Percentiles rank a stretch among this genome's conserved stretches.
Evolutionary conservation across 2,113 vertebrate genomes (phyloP).

Genomic region (Litocranius walleri): DNA sequence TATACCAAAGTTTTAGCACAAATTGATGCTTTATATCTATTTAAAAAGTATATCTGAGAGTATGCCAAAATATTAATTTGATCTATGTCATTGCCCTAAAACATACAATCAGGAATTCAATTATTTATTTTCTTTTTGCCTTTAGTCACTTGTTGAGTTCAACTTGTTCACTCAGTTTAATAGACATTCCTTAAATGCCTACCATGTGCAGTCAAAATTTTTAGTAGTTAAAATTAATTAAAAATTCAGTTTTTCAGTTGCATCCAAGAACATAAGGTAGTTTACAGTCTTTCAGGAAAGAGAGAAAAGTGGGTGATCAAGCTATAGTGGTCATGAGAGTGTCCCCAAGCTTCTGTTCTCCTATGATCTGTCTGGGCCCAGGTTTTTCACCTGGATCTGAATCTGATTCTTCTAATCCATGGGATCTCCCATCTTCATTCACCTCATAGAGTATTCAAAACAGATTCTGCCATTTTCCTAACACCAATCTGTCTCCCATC

Average conservation of each 20-base stretch:
- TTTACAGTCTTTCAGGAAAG: neutral
- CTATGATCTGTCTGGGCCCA: neutral
- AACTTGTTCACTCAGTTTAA: neutral
- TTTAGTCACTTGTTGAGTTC: neutral
- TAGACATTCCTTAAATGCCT: neutral
- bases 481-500: neutral
- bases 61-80: neutral
- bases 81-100: constrained; percentile 32
- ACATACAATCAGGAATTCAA: neutral
- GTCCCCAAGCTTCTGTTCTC: neutral
- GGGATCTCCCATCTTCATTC: neutral
- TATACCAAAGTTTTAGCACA: neutral
- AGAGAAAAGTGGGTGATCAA: neutral
- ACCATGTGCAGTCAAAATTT: neutral
- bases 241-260: neutral
- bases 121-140: neutral
- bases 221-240: neutral
- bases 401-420: neutral
- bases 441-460: neutral
- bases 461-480: neutral
- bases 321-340: neutral
- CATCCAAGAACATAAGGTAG: neutral
- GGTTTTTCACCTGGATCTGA: neutral
- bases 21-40: neutral
- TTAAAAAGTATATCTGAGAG: neutral